Conservation (phyloP, 2,797 vertebrate genomes). For the Esox lucius region DNA sequence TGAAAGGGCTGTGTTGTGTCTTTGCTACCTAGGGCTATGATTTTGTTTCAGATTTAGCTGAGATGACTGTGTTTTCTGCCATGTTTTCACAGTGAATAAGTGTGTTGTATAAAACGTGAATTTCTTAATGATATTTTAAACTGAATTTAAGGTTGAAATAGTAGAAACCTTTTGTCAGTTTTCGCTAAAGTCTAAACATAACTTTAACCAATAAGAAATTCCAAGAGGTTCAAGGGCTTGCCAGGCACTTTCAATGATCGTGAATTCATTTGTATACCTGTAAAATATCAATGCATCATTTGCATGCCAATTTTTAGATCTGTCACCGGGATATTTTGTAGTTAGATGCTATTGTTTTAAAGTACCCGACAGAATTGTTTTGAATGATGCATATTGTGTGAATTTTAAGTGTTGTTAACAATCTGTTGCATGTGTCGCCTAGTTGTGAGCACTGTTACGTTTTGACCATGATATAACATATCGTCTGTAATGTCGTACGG, state of each 20-base stretch:
- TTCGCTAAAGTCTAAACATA: conserved; percentile 3
- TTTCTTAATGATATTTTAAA: background rate
- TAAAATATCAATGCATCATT: no score
- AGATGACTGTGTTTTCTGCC: background rate
- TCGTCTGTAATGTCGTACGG: no score
- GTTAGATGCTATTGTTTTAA: no score
- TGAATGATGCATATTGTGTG: no score
- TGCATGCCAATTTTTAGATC: no score
- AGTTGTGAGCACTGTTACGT: no score
- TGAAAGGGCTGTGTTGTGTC: background rate
- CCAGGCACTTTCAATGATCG: no score
- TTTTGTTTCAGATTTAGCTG: background rate
- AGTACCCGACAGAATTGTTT: no score
- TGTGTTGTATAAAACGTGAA: background rate
- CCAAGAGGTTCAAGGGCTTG: conserved; percentile 3
- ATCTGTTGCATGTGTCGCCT: no score
- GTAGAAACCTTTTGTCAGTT: background rate
- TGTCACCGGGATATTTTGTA: background rate
- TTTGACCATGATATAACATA: no score
- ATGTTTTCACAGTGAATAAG: background rate
- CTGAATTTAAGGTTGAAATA: background rate
- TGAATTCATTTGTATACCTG: no score
- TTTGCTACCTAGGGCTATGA: background rate
- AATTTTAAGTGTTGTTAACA: no score
- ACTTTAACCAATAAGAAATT: conserved; percentile 21